Evolutionary conservation across 2,113 vertebrate species (phyloP).

Genomic region (Zosterops pallidus): DNA sequence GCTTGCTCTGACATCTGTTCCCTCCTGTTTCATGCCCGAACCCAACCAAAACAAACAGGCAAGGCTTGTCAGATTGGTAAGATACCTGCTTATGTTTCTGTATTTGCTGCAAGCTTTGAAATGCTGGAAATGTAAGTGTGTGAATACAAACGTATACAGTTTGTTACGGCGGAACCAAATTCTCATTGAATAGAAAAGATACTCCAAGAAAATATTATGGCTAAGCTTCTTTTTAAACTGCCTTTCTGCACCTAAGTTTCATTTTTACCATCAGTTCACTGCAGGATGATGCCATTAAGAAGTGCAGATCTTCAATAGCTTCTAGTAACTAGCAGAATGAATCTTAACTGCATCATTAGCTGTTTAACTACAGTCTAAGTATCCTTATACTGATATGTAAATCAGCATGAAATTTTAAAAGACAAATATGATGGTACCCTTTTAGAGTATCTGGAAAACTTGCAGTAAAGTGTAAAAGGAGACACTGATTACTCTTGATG

Average conservation of each 20-base stretch:
- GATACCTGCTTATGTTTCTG: neutral
- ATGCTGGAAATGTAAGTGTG: neutral
- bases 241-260: neutral
- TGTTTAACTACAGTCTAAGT: neutral
- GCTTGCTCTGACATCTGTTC: neutral
- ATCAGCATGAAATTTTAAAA: neutral
- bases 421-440: neutral
- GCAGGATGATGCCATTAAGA: neutral
- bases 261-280: neutral
- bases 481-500: neutral
- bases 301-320: neutral
- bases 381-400: neutral
- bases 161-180: neutral
- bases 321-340: neutral
- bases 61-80: neutral
- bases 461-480: neutral
- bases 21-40: fast-evolving
- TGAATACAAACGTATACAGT: neutral
- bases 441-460: neutral
- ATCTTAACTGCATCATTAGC: neutral
- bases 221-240: neutral
- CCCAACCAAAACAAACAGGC: neutral
- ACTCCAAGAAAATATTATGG: neutral
- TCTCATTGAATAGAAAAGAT: neutral
- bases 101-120: neutral